Conservation (phyloP, 2,113 vertebrate species). For the Prunella fulvescens region DNA sequence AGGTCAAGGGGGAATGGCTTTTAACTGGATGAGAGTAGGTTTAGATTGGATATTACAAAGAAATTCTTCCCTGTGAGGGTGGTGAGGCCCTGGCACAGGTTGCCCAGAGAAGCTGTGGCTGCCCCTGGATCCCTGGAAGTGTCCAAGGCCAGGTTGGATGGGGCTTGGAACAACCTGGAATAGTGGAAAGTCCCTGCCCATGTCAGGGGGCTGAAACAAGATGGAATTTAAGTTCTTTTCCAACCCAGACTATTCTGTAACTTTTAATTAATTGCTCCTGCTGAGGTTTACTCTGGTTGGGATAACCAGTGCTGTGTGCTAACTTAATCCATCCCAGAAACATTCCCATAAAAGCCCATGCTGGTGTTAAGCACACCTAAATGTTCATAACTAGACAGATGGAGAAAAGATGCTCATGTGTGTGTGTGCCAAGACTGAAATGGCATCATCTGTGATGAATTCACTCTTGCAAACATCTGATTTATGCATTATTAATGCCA, state of each 20-base stretch:
- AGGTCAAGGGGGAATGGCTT: neutral
- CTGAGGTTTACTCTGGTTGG: neutral
- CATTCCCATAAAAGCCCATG: neutral
- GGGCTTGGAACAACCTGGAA: neutral
- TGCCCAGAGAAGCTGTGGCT: neutral
- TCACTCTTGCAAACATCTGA: neutral
- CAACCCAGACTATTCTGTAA: neutral
- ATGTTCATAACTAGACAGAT: neutral
- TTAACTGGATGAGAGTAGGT: neutral
- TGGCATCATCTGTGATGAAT: neutral
- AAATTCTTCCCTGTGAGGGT: neutral
- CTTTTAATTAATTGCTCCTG: neutral
- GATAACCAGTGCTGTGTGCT: neutral
- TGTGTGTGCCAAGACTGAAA: neutral
- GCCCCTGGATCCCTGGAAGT: neutral
- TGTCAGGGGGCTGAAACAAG: neutral
- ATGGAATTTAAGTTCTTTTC: neutral
- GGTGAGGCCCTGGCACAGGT: rapidly evolving
- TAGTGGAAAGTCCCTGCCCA: neutral
- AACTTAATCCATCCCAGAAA: neutral
- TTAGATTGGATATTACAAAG: neutral
- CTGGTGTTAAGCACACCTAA: neutral
- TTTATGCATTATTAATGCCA: neutral
- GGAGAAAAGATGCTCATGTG: neutral
- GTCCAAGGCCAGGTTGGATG: rapidly evolving